These are phyloP conservation scores for Lota lota DNA, from an alignment of 2,113 vertebrate species.

Conservation along the genomic window DNA sequence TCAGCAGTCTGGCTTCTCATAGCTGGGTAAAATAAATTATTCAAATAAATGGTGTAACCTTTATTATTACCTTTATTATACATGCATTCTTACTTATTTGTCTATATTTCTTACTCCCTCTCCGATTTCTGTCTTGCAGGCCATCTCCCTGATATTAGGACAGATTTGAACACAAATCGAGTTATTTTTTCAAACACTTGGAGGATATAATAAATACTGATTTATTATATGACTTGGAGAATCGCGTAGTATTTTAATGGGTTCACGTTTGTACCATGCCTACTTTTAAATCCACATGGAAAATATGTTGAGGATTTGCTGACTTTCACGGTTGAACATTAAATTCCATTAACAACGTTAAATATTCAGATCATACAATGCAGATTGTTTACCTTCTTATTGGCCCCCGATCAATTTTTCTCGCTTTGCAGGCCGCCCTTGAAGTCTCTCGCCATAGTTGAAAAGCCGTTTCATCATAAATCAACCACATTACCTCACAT, in stretches of 20 bases:
- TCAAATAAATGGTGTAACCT: too few relatives aligned
- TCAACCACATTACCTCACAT: conserved; percentile 21
- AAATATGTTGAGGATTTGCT: neutral
- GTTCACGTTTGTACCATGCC: neutral
- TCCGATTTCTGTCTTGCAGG: conserved; percentile 12
- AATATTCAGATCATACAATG: too few relatives aligned
- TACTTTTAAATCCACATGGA: too few relatives aligned
- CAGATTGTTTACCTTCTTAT: too few relatives aligned
- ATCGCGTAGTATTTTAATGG: conserved; percentile 47
- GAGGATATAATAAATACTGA: conserved; percentile 67
- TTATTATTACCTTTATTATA: too few relatives aligned
- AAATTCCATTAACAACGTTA: too few relatives aligned
- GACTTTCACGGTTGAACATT: neutral
- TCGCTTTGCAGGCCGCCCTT: too few relatives aligned
- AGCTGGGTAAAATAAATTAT: too few relatives aligned
- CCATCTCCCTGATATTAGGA: conserved; percentile 50
- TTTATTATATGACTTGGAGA: conserved; percentile 59
- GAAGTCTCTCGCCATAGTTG: neutral
- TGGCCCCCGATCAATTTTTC: too few relatives aligned
- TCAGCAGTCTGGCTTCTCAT: too few relatives aligned
- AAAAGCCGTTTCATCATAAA: neutral
- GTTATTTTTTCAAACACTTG: conserved; percentile 60
- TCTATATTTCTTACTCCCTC: neutral
- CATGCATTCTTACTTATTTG: too few relatives aligned
- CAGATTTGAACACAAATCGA: conserved; percentile 63